Percentiles rank a stretch among this genome's conserved stretches.
phyloP scores from a whole-genome alignment of 2,113 vertebrate species.

The Reinhardtius hippoglossoides region DNA sequence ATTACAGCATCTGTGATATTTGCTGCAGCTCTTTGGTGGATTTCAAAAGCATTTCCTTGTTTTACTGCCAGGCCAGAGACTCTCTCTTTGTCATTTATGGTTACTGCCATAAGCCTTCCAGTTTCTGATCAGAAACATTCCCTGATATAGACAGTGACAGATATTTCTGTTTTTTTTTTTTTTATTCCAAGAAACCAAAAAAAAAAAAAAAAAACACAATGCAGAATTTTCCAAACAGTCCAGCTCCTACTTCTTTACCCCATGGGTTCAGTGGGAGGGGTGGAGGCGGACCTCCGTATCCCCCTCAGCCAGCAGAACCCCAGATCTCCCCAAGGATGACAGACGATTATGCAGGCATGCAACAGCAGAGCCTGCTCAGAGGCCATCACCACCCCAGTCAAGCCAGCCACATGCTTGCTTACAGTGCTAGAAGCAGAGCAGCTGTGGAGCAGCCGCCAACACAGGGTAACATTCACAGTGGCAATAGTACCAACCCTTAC shows the following conservation, averaged over 20 bases:
- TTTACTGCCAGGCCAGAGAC: conserved; percentile 62
- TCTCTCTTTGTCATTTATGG: conserved; percentile 58
- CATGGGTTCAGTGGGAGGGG: conserved; percentile 80
- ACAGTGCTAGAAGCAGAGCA: conserved; percentile 75
- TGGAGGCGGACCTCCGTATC: conserved; percentile 77
- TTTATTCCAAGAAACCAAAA: conserved; percentile 52
- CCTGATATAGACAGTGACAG: conserved; percentile 59
- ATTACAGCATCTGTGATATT: conserved; percentile 50
- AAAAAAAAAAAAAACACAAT: conserved; percentile 72
- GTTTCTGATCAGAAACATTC: conserved; percentile 69
- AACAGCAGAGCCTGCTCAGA: conserved; percentile 80
- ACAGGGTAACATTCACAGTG: conserved; percentile 77
- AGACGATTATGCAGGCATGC: conserved; percentile 81
- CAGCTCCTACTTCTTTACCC: conserved; percentile 76
- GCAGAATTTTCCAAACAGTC: conserved; percentile 86
- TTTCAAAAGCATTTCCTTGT: conserved; percentile 54
- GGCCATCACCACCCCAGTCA: conserved; percentile 79
- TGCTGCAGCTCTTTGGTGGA: conserved; percentile 24
- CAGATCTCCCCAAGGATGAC: conserved; percentile 84
- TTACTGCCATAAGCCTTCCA: conserved; percentile 63
- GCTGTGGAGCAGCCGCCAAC: conserved; percentile 70
- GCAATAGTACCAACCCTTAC: conserved; percentile 77
- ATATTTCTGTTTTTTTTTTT: conserved; percentile 49
- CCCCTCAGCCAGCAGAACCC: conserved; percentile 79
- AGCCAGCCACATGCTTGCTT: conserved; percentile 79